These are phyloP conservation scores for Drosophila eohydei DNA, from an alignment of 2,888 invertebrate genomes.

Conservation along the genomic window DNA sequence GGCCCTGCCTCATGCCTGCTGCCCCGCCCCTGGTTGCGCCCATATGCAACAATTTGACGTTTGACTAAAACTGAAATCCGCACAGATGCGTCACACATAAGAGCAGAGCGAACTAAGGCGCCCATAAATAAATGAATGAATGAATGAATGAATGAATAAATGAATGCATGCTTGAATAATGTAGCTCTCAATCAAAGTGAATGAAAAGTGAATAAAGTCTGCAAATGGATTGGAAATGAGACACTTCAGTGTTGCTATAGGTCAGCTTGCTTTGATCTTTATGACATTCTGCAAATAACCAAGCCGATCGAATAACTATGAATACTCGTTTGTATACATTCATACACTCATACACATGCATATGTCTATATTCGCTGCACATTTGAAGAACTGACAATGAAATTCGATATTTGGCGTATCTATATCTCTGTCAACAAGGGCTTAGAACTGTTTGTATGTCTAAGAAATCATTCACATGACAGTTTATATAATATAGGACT, in stretches of 20 bases:
- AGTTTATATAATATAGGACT: neutral
- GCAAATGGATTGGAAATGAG: conserved; percentile 37
- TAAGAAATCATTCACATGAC: neutral
- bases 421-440: neutral
- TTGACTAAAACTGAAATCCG: conserved; percentile 60
- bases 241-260: conserved; percentile 28
- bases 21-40: conserved; percentile 38
- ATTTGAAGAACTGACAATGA: neutral
- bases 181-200: conserved; percentile 52
- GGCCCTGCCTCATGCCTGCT: conserved; percentile 4
- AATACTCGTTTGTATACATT: neutral
- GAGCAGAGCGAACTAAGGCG: conserved; percentile 12
- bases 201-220: conserved; percentile 33
- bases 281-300: neutral
- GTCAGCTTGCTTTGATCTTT: conserved; percentile 50
- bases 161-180: conserved; percentile 24
- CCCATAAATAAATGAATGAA: conserved; percentile 9
- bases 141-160: conserved; percentile 2
- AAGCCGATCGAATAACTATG: neutral
- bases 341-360: neutral
- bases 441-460: neutral
- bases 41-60: conserved; percentile 78
- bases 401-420: neutral
- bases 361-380: neutral
- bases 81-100: conserved; percentile 70